Percentiles rank a stretch among this genome's conserved stretches.
Conservation (phyloP, 2,888 invertebrate species). For the Orchestes rusci region DNA sequence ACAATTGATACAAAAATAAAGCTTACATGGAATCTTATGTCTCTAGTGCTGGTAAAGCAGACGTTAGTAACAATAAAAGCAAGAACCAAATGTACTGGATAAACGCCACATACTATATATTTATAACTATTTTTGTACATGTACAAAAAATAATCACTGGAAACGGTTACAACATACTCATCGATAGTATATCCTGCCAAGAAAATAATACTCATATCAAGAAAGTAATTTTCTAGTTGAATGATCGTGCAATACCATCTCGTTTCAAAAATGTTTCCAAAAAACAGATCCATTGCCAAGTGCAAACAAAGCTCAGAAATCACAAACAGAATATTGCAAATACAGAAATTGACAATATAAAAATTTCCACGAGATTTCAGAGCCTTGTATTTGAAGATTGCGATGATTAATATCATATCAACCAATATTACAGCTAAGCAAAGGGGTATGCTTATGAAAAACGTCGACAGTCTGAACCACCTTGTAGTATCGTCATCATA, state of each 20-base stretch:
- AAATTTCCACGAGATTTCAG: constrained; percentile 21
- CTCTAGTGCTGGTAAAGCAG: constrained; percentile 20
- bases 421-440: constrained; percentile 11
- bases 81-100: constrained; percentile 23
- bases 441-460: constrained; percentile 12
- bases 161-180: constrained; percentile 20
- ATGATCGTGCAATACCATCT: constrained; percentile 17
- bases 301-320: constrained; percentile 15
- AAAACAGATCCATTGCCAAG: constrained; percentile 16
- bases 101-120: constrained; percentile 24
- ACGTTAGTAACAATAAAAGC: constrained; percentile 22
- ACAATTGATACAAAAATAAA: constrained; percentile 13
- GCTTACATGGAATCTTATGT: constrained; percentile 11
- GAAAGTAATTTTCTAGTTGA: constrained; percentile 21
- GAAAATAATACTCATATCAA: constrained; percentile 24
- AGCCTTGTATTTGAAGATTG: constrained; percentile 18
- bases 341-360: constrained; percentile 23
- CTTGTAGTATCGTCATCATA: constrained; percentile 7
- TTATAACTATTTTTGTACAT: constrained; percentile 22
- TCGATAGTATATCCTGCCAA: constrained; percentile 25
- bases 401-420: constrained; percentile 18
- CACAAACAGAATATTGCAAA: constrained; percentile 22
- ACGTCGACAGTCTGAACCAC: constrained; percentile 5
- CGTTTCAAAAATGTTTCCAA: constrained; percentile 6
- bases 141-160: constrained; percentile 19